Evolutionary conservation across 2,888 invertebrate species (phyloP).

Genomic region (Muscina levida): DNA sequence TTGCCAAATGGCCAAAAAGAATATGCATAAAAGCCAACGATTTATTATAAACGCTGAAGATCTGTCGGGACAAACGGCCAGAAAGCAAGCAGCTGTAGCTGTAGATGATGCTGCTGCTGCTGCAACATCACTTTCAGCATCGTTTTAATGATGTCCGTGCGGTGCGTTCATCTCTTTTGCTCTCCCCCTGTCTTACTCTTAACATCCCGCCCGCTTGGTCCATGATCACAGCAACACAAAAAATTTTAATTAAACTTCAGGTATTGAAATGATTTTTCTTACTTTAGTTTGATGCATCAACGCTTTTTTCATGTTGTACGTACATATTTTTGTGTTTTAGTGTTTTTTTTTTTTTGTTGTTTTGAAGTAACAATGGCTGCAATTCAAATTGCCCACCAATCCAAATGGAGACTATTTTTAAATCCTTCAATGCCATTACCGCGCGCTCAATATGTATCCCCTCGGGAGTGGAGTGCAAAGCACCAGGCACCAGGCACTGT

Average conservation of each 20-base stretch:
- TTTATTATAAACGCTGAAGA: conserved; percentile 29
- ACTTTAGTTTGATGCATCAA: conserved; percentile 36
- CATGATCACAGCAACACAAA: background rate
- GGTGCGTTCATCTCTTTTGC: conserved; percentile 3
- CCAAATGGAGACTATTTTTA: conserved; percentile 22
- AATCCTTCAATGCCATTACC: conserved; percentile 20
- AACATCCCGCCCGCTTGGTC: background rate
- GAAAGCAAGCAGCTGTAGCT: conserved; percentile 6
- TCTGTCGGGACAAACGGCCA: background rate
- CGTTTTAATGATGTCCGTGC: conserved; percentile 31
- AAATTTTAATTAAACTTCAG: conserved; percentile 41
- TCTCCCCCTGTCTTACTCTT: background rate
- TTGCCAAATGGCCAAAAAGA: conserved; percentile 15
- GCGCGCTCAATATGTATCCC: conserved; percentile 21
- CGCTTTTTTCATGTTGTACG: background rate
- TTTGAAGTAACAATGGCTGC: conserved; percentile 27
- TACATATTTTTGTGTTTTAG: background rate
- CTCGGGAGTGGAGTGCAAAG: conserved; percentile 3
- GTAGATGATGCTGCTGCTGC: background rate
- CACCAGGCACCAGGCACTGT: background rate
- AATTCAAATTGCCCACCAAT: conserved; percentile 31
- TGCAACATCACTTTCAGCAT: conserved; percentile 20
- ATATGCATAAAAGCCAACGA: conserved; percentile 38
- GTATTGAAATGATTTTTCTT: conserved; percentile 37
- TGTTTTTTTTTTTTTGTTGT: background rate